phyloP scores from a whole-genome alignment of 1,140 invertebrate genomes.

The Varroa destructor region DNA sequence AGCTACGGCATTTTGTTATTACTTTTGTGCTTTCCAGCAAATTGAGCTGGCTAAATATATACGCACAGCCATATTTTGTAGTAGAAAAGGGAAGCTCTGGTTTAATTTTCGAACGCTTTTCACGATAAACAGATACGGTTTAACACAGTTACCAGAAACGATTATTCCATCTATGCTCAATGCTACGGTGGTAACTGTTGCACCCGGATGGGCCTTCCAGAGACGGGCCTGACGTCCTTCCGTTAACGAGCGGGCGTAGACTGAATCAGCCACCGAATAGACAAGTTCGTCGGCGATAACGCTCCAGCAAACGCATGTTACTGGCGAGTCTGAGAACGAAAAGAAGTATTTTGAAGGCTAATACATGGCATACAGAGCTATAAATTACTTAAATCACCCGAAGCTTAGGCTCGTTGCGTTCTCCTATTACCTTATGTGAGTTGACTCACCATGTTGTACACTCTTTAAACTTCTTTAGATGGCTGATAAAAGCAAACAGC shows the following conservation, averaged over 20 bases:
- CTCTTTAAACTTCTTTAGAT: too few relatives aligned
- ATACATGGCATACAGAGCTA: too few relatives aligned
- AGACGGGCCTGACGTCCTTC: neutral
- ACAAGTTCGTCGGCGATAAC: conserved; percentile 75
- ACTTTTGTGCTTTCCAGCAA: too few relatives aligned
- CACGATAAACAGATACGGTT: conserved; percentile 50
- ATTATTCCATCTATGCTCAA: conserved; percentile 19
- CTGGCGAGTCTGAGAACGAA: conserved; percentile 39
- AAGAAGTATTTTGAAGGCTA: neutral
- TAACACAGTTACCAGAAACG: conserved; percentile 17
- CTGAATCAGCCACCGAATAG: conserved; percentile 69
- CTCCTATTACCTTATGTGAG: too few relatives aligned
- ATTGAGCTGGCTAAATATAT: too few relatives aligned
- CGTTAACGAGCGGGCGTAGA: conserved; percentile 5
- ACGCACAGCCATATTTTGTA: too few relatives aligned
- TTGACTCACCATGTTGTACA: too few relatives aligned
- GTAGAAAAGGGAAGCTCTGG: conserved; percentile 36
- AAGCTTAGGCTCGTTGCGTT: too few relatives aligned
- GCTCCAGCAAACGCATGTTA: conserved; percentile 70
- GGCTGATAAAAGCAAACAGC: too few relatives aligned
- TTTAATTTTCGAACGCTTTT: conserved; percentile 90
- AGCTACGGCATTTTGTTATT: too few relatives aligned
- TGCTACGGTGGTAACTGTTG: neutral
- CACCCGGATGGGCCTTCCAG: conserved; percentile 7
- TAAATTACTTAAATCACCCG: too few relatives aligned